Evolutionary conservation across 2,888 invertebrate genomes (phyloP).

Genomic region (Colostygia pectinataria): DNA sequence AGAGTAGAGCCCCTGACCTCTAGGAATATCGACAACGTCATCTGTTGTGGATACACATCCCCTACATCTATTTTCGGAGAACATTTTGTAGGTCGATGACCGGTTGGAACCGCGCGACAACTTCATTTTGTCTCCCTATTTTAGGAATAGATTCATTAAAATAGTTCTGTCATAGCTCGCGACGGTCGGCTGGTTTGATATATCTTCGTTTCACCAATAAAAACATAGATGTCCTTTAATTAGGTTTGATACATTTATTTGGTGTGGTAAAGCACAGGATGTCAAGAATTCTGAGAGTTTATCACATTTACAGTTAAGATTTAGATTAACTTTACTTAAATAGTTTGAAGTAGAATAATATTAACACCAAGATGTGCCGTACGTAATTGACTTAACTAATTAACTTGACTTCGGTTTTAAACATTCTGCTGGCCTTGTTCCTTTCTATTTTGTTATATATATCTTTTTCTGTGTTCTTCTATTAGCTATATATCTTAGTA

Average conservation of each 20-base stretch:
- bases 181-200: constrained; percentile 25
- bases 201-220: constrained; percentile 16
- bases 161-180: constrained; percentile 35
- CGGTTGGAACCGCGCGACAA: constrained; percentile 33
- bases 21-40: constrained; percentile 63
- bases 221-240: not conserved
- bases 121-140: constrained; percentile 48
- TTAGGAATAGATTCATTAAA: constrained; percentile 42
- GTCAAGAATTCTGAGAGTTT: not conserved
- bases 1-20: constrained; percentile 62
- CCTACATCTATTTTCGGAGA: constrained; percentile 53
- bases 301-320: too few relatives aligned
- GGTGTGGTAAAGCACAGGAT: not conserved
- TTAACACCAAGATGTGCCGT: too few relatives aligned
- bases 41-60: constrained; percentile 47
- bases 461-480: too few relatives aligned
- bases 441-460: too few relatives aligned
- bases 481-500: too few relatives aligned
- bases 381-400: too few relatives aligned
- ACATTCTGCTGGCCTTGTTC: too few relatives aligned
- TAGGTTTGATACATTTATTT: not conserved
- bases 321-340: too few relatives aligned
- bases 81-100: constrained; percentile 53
- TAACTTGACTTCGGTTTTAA: too few relatives aligned
- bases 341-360: too few relatives aligned